A percentile compares a stretch with the other conserved stretches of the same genome.
These are phyloP conservation scores for Clepsis dumicolana DNA, from an alignment of 2,888 invertebrate species.

Conservation along the genomic window DNA sequence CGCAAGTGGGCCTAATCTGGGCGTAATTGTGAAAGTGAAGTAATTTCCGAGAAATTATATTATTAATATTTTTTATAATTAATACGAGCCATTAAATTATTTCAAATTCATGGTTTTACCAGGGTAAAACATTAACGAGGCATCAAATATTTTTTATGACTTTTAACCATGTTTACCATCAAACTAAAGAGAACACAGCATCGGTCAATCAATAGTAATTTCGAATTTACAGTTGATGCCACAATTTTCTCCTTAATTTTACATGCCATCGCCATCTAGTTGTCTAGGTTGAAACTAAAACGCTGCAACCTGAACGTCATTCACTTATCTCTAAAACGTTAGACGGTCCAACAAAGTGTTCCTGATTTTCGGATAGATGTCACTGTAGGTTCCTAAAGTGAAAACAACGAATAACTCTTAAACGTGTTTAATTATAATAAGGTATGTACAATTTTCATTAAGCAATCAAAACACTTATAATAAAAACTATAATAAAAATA, in stretches of 20 bases:
- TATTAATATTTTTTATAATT: background rate
- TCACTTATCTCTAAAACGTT: background rate
- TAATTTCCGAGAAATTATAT: constrained; percentile 14
- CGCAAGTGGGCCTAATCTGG: constrained; percentile 56
- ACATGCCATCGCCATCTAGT: constrained; percentile 30
- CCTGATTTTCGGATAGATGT: constrained; percentile 22
- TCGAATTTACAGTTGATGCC: background rate
- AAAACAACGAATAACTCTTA: background rate
- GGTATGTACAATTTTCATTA: background rate
- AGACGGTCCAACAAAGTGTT: background rate
- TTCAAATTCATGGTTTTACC: background rate
- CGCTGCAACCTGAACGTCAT: background rate
- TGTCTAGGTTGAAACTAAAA: background rate
- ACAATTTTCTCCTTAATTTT: background rate
- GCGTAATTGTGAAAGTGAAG: constrained; percentile 40
- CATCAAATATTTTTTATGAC: background rate
- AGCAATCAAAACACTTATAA: constrained; percentile 6
- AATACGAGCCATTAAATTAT: background rate
- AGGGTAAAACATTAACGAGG: background rate
- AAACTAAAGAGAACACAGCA: background rate
- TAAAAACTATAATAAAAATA: background rate
- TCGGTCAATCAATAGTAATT: background rate
- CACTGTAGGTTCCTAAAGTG: constrained; percentile 7
- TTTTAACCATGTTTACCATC: background rate
- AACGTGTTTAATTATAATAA: background rate